Evolutionary conservation across 2,797 vertebrate genomes (phyloP).

Genomic region (Xiphorhynchus erythropygius): DNA sequence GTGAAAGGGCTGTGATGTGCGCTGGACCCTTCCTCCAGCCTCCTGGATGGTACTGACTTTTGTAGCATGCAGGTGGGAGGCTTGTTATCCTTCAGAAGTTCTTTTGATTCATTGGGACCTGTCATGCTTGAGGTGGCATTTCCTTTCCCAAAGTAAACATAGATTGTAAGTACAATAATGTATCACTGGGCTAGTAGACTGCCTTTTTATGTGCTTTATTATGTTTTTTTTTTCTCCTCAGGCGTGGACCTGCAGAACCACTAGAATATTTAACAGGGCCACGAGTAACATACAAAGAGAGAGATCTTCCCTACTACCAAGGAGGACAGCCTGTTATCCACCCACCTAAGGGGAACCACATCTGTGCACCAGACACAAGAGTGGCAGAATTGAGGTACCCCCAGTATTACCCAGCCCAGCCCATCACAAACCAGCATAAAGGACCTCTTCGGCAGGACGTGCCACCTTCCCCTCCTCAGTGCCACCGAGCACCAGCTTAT

Average conservation of each 20-base stretch:
- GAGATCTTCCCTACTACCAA: slow-evolving; percentile 80
- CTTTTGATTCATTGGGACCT: slow-evolving; percentile 26
- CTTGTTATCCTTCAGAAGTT: slow-evolving; percentile 42
- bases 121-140: slow-evolving; percentile 40
- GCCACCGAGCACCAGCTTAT: slow-evolving; percentile 83
- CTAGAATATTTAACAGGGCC: slow-evolving; percentile 83
- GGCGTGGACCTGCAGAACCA: slow-evolving; percentile 85
- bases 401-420: slow-evolving; percentile 81
- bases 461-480: slow-evolving; percentile 90
- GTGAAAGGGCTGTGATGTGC: slow-evolving; percentile 29
- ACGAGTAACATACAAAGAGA: slow-evolving; percentile 78
- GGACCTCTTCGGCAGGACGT: slow-evolving; percentile 93
- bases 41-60: slow-evolving; percentile 6
- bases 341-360: slow-evolving; percentile 78
- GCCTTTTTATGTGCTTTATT: slow-evolving; percentile 32
- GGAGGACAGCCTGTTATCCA: slow-evolving; percentile 79
- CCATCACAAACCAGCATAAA: slow-evolving; percentile 77
- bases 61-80: slow-evolving; percentile 30
- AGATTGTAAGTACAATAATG: background rate
- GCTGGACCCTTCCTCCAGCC: background rate
- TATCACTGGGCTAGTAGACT: background rate
- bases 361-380: slow-evolving; percentile 65
- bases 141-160: slow-evolving; percentile 47
- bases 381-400: slow-evolving; percentile 81
- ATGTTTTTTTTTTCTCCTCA: slow-evolving; percentile 69